Evolutionary conservation across 2,113 vertebrate genomes (phyloP).

Genomic region (Mungos mungo): DNA sequence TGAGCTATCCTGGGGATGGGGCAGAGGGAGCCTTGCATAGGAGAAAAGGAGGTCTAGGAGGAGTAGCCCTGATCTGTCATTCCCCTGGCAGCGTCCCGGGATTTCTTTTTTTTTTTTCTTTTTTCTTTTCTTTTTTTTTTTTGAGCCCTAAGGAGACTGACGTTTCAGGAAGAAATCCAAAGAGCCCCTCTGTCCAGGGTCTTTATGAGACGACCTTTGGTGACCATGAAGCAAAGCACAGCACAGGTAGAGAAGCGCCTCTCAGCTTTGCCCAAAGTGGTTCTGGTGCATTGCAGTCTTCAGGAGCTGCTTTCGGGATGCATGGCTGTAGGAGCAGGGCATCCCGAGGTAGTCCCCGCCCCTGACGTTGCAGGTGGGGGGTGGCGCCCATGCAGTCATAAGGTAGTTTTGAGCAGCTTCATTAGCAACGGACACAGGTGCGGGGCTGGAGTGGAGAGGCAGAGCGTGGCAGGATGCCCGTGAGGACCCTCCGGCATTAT

Average conservation of each 20-base stretch:
- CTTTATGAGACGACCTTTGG: neutral
- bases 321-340: neutral
- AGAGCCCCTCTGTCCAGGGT: neutral
- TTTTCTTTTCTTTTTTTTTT: neutral
- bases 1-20: neutral
- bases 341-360: fast-evolving
- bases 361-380: no score
- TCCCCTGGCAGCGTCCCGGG: neutral
- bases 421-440: neutral
- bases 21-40: neutral
- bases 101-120: neutral
- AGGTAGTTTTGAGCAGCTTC: neutral
- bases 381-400: fast-evolving
- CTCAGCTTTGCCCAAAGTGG: neutral
- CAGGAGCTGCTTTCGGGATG: no score
- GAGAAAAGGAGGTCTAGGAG: neutral
- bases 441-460: neutral
- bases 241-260: neutral
- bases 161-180: neutral
- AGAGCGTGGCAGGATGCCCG: neutral
- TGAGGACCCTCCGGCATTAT: neutral
- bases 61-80: neutral
- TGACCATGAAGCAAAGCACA: neutral
- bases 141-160: neutral
- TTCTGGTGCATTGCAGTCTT: neutral